Percentiles rank a stretch among this genome's conserved stretches.
Conservation (phyloP, 2,113 vertebrate species). For the Neodon shergylaensis region DNA sequence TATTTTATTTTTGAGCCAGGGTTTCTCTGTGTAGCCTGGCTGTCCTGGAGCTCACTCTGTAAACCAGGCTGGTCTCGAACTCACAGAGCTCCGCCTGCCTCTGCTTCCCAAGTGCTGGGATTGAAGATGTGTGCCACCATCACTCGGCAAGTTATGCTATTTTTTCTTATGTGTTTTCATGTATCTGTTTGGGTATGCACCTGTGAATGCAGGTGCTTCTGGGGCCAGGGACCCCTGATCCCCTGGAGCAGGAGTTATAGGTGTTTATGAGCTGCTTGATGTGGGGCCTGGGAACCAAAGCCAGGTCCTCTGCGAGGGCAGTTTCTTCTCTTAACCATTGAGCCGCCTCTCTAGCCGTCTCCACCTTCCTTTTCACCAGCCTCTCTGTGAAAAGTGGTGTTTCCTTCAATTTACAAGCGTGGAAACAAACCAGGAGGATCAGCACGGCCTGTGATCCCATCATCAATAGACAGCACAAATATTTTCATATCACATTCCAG, state of each 20-base stretch:
- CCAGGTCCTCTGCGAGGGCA: background rate
- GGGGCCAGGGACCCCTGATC: background rate
- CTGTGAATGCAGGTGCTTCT: background rate
- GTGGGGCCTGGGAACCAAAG: background rate
- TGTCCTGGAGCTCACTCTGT: background rate
- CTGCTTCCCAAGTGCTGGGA: background rate
- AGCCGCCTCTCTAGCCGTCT: background rate
- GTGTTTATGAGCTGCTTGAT: background rate
- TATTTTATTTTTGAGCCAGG: background rate
- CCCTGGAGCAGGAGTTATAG: background rate
- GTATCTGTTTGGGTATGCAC: background rate
- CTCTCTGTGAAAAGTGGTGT: constrained; percentile 5
- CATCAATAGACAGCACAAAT: constrained; percentile 28
- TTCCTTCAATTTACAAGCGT: constrained; percentile 15
- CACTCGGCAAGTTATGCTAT: background rate
- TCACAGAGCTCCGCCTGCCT: background rate
- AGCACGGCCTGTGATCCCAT: constrained; percentile 49
- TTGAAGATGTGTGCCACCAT: background rate
- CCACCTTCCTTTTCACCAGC: background rate
- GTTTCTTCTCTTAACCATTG: background rate
- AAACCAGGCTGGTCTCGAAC: background rate
- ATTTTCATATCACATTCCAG: constrained; percentile 57
- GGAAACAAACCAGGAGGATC: background rate
- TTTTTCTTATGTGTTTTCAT: background rate
- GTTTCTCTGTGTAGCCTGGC: background rate